These are phyloP conservation scores for Xylota segnis DNA, from an alignment of 2,888 invertebrate genomes.

Conservation along the genomic window DNA sequence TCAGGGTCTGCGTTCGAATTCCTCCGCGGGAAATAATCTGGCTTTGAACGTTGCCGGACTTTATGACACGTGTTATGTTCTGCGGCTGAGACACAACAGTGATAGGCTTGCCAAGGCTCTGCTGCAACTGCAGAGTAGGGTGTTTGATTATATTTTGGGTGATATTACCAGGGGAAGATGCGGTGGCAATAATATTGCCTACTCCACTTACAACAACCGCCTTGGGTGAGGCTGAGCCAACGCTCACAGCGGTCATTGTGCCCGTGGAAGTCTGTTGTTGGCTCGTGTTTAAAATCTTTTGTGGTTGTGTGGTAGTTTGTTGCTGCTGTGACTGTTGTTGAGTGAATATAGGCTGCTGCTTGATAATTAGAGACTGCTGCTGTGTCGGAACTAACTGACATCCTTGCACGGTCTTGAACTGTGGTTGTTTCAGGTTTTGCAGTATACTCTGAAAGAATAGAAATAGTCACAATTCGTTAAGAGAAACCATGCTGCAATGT, in stretches of 20 bases:
- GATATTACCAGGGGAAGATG: conserved; percentile 55
- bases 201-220: conserved; percentile 69
- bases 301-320: conserved; percentile 64
- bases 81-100: conserved; percentile 73
- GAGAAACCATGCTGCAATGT: not conserved
- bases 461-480: not conserved
- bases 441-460: conserved; percentile 78
- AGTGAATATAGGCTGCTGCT: conserved; percentile 76
- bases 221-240: conserved; percentile 53
- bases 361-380: conserved; percentile 73
- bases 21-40: conserved; percentile 71
- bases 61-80: conserved; percentile 78
- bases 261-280: conserved; percentile 68
- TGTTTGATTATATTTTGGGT: conserved; percentile 70
- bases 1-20: conserved; percentile 68
- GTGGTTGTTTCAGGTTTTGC: conserved; percentile 83
- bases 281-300: conserved; percentile 52
- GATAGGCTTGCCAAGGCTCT: conserved; percentile 69
- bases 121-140: conserved; percentile 70
- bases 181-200: conserved; percentile 58
- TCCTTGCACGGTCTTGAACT: conserved; percentile 78
- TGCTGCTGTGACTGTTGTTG: conserved; percentile 71
- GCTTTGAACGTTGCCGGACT: conserved; percentile 68
- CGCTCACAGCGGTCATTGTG: conserved; percentile 64
- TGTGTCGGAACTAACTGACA: conserved; percentile 68